Evolutionary conservation across 1,140 invertebrate genomes (phyloP), one percentile per base, ranked within the genome.

Genomic region (Solenopsis fugax): DNA sequence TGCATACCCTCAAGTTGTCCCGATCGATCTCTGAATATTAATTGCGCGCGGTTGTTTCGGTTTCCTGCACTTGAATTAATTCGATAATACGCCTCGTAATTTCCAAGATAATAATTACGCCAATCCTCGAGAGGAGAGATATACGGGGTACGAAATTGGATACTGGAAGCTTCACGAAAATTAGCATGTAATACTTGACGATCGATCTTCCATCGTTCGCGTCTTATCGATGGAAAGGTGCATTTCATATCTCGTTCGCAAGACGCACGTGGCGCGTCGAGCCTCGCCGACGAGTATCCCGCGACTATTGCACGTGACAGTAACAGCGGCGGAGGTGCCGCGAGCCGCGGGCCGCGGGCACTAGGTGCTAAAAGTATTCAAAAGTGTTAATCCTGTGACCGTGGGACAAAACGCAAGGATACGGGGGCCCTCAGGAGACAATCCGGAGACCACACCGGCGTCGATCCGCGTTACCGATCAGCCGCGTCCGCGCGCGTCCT

Each of bases 291-390:
- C 76, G 71, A 76, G 64, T 21, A 21, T 54, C 18, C 29, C 45
- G 50, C 75, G 54, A 12, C 13, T 12, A n/a, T 29, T n/a, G 2
- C 16, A 18, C 48, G 56, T 45, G 87, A 80, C 81, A 86, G 71
- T 88, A 80, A 90, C 64, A 52, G 69, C 87, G 92, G 91, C 85
- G 81, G 72, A 91, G 81, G 92, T 91, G 92, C 60, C 85, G 85
- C 73, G 90, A 92, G 92, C 89, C 87, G 87, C 91, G 89, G 89
- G 89, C 92, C 91, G 80, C 69, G 89, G 91, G 76, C 90, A 91
- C 90, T 93, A 92, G 93, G 93, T 94, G 93, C 93, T 94, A 94
- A 93, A 93, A 92, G 93, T 94, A 93, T 92, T 92, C 91, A 90
- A 88, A 91, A 93, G 87, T 90, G 56, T 90, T 91, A 89, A 91